phyloP scores from a whole-genome alignment of 2,888 invertebrate genomes.

The Platycheirus albimanus region DNA sequence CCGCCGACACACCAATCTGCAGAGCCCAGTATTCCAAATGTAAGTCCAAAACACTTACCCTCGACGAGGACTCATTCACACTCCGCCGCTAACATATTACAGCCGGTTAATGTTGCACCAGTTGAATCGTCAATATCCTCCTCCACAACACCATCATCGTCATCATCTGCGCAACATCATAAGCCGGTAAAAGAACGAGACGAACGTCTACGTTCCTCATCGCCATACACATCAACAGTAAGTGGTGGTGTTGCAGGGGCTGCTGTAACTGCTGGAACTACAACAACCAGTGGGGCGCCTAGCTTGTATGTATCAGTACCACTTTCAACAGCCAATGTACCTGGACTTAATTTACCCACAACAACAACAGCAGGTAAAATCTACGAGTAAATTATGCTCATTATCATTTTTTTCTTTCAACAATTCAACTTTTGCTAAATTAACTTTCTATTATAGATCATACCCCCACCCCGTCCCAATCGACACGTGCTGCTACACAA shows the following conservation, averaged over 20 bases:
- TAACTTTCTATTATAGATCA: conserved; percentile 67
- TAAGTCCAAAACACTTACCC: conserved; percentile 75
- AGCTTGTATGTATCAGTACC: conserved; percentile 87
- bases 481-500: conserved; percentile 72
- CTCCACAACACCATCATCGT: conserved; percentile 51
- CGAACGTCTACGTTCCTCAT: conserved; percentile 54
- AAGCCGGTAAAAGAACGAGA: conserved; percentile 71
- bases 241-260: conserved; percentile 48
- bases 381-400: not conserved
- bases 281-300: conserved; percentile 79
- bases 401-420: not conserved
- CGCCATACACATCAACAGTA: conserved; percentile 61
- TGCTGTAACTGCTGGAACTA: conserved; percentile 47
- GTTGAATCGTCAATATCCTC: conserved; percentile 76
- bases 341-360: conserved; percentile 82
- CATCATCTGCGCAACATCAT: conserved; percentile 50
- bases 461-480: conserved; percentile 74
- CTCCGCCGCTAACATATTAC: conserved; percentile 53
- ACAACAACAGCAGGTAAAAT: conserved; percentile 72
- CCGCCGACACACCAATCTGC: conserved; percentile 81
- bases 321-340: conserved; percentile 83
- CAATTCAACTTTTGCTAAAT: not conserved
- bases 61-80: conserved; percentile 53
- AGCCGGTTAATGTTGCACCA: conserved; percentile 52
- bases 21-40: conserved; percentile 77